Conservation (phyloP, 2,888 invertebrate species). For the Plebejus argus region DNA sequence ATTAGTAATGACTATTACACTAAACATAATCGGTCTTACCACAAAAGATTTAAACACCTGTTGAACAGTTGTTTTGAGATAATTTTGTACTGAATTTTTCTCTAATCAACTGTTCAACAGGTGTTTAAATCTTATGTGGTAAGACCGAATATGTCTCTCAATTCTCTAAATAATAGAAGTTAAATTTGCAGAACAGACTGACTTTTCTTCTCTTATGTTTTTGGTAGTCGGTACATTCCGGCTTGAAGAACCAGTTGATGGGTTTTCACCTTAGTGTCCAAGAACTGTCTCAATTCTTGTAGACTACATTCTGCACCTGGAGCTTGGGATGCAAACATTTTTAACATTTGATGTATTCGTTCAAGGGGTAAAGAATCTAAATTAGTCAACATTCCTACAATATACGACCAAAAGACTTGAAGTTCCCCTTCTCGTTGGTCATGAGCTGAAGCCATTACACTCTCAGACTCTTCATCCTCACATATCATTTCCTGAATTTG, state of each 20-base stretch:
- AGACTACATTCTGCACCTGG: constrained; percentile 93
- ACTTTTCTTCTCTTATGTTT: constrained; percentile 66
- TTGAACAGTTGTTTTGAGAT: too few relatives aligned
- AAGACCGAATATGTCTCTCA: neutral
- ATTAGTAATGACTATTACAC: neutral
- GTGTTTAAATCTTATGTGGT: too few relatives aligned
- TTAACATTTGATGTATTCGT: constrained; percentile 96
- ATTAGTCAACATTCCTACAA: constrained; percentile 98
- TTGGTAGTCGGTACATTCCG: constrained; percentile 93
- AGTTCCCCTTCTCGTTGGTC: constrained; percentile 96
- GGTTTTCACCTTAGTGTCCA: constrained; percentile 95
- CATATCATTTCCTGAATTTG: constrained; percentile 84
- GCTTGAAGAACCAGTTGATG: constrained; percentile 92
- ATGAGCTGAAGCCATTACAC: constrained; percentile 96
- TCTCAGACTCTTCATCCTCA: constrained; percentile 95
- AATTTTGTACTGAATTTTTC: too few relatives aligned
- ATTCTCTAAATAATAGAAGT: neutral
- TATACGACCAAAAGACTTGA: constrained; percentile 98
- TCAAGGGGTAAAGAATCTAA: constrained; percentile 94
- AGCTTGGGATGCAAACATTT: constrained; percentile 97
- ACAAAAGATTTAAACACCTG: too few relatives aligned
- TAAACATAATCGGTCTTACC: too few relatives aligned
- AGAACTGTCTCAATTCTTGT: constrained; percentile 92
- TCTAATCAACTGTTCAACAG: too few relatives aligned
- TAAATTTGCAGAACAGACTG: neutral